Conservation (phyloP, 1,140 invertebrate species). For the Sesamia nonagrioides region DNA sequence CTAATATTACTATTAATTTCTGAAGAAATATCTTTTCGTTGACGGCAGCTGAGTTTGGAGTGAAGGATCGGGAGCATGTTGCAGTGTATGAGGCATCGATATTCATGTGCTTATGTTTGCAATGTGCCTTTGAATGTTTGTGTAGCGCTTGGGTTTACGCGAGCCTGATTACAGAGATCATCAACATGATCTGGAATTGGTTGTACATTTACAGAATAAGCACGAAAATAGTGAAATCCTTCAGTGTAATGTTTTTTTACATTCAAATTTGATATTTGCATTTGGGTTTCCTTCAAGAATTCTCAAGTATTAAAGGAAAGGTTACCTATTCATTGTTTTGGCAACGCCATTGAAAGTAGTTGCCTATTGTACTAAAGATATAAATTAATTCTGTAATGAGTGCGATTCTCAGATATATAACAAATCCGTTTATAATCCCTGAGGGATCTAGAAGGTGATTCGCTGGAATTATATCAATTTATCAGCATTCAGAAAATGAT, state of each 20-base stretch:
- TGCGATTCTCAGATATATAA: slow-evolving; percentile 11
- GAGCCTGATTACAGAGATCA: slow-evolving; percentile 18
- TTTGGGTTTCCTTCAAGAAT: neutral
- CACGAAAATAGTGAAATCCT: neutral
- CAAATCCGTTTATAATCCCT: neutral
- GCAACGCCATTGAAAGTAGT: neutral
- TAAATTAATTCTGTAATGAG: neutral
- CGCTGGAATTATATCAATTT: slow-evolving; percentile 2
- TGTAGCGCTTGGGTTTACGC: slow-evolving; percentile 49
- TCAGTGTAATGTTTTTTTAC: neutral
- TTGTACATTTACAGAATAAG: slow-evolving; percentile 10
- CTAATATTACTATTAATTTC: neutral
- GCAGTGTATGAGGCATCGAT: slow-evolving; percentile 73
- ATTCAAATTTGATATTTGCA: neutral
- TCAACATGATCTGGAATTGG: slow-evolving; percentile 19
- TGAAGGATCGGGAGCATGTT: slow-evolving; percentile 65
- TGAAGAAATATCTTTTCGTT: slow-evolving; percentile 47
- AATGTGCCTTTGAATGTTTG: slow-evolving; percentile 79
- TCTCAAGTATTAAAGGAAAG: neutral
- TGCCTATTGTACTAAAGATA: too few relatives aligned
- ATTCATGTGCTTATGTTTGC: slow-evolving; percentile 74
- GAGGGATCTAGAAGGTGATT: neutral
- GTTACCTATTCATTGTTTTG: neutral
- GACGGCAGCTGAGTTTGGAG: slow-evolving; percentile 35
- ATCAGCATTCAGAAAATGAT: neutral